Evolutionary conservation across 2,797 vertebrate species (phyloP), one percentile per base, ranked within the genome.

Genomic region (Gobionotothen gibberifrons): DNA sequence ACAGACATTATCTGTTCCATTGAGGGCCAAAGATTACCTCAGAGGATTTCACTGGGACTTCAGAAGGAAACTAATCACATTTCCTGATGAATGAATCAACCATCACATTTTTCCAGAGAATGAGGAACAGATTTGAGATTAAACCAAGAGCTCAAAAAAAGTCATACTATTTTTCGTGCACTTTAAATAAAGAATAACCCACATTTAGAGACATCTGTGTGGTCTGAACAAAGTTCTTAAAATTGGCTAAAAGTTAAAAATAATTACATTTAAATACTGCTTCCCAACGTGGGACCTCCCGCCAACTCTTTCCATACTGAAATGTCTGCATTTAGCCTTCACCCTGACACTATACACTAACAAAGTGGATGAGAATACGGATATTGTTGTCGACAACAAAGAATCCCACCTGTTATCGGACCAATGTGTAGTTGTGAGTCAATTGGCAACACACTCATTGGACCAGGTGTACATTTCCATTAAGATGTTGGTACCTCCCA

Each of bases 101-200:
- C 13, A 47, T n/a, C 17, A 51, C 1, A 48, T 1, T 0, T 29
- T 68, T 26, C 43, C 29, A 32, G 2, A 53, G 6, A 71, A 79
- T 22, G 12, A 69, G 19, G 9, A 79, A 53, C 16, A 39, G 66
- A 61, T 60, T 11, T 48, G 29, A 63, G 17, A 44, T 15, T 54
- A 36, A 36, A 62, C 39, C 44, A 58, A 56, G 36, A 48, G 32
- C 36, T 36, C 0, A 8, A 36, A 55, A 32, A 49, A 44, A 39
- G 15, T 2, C 2, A 5, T 11, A 8, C 52, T 55, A 74, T 69
- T 77, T 73, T 72, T 43, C 49, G 56, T 0, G 11, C 36, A 52
- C 26, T 4, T 40, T 5, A 52, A 3, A 9, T 2, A 32, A 76
- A 47, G 26, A 26, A 26, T 5, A 26, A 26, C 4, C 1, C 26